A percentile compares a stretch with the other conserved stretches of the same genome.
Evolutionary conservation across 2,797 vertebrate species (phyloP).

Genomic region (Parambassis ranga): DNA sequence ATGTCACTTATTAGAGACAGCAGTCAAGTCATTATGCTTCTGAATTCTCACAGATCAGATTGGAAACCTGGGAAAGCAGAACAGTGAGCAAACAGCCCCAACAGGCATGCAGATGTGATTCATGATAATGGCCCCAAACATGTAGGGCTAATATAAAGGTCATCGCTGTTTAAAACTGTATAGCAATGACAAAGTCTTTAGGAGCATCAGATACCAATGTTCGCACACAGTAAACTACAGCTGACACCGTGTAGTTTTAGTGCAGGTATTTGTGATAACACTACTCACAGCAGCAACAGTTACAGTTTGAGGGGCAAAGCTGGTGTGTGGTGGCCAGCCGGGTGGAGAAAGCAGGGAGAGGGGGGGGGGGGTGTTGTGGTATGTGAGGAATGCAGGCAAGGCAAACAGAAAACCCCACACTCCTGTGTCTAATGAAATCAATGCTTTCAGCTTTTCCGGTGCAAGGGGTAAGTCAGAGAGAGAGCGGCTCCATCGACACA

Average conservation of each 20-base stretch:
- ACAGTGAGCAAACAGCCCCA: conserved; percentile 22
- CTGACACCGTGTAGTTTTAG: neutral
- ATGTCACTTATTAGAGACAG: conserved; percentile 73
- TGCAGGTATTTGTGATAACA: conserved; percentile 52
- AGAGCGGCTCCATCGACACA: conserved; percentile 36
- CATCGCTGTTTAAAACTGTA: conserved; percentile 6
- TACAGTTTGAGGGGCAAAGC: conserved; percentile 23
- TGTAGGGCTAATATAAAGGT: conserved; percentile 29
- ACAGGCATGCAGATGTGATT: conserved; percentile 25
- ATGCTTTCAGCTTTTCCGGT: conserved; percentile 69
- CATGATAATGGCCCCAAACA: neutral
- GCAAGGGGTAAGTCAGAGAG: conserved; percentile 55
- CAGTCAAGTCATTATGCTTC: conserved; percentile 75
- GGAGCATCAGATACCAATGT: neutral
- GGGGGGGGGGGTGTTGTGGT: conserved; percentile 62
- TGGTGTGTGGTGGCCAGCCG: conserved; percentile 10
- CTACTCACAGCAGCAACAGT: conserved; percentile 21
- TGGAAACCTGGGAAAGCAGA: conserved; percentile 30
- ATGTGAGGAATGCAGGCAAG: conserved; percentile 81
- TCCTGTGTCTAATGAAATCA: conserved; percentile 81
- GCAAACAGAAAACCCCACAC: conserved; percentile 80
- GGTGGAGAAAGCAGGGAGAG: conserved; percentile 53
- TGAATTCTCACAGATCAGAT: conserved; percentile 60
- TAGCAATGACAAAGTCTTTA: neutral
- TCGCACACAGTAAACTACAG: neutral